Conservation (phyloP, 2,888 invertebrate species). For the Argyresthia albistria region DNA sequence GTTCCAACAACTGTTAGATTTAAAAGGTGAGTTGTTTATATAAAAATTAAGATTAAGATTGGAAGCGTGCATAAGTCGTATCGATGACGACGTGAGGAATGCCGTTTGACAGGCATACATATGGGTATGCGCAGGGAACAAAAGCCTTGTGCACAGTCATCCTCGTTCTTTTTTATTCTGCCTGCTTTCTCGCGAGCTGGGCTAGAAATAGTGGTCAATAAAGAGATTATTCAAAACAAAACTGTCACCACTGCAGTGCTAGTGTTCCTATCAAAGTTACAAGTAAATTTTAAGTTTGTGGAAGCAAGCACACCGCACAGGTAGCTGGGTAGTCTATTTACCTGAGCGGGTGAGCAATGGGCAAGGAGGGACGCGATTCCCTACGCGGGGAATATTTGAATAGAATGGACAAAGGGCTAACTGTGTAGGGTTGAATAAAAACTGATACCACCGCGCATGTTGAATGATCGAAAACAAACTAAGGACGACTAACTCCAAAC, state of each 20-base stretch:
- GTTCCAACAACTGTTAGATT: slow-evolving; percentile 61
- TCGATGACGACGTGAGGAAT: slow-evolving; percentile 65
- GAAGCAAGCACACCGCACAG: slow-evolving; percentile 26
- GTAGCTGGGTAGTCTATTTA: slow-evolving; percentile 46
- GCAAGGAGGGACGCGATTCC: slow-evolving; percentile 46
- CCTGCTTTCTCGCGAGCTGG: slow-evolving; percentile 36
- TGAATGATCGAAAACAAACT: background rate
- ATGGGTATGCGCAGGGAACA: slow-evolving; percentile 58
- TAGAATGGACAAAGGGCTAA: slow-evolving; percentile 37
- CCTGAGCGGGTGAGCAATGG: slow-evolving; percentile 40
- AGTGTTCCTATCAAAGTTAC: too few species aligned
- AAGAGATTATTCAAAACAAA: background rate
- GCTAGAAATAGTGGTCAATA: background rate
- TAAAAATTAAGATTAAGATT: slow-evolving; percentile 54
- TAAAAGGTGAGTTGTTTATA: slow-evolving; percentile 64
- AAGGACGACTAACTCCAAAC: background rate
- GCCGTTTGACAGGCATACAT: slow-evolving; percentile 68
- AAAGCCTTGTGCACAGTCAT: slow-evolving; percentile 66
- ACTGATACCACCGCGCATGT: slow-evolving; percentile 1
- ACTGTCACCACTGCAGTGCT: background rate
- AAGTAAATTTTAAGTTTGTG: background rate
- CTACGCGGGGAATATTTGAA: slow-evolving; percentile 51
- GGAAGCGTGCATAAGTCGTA: slow-evolving; percentile 62
- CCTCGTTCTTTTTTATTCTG: slow-evolving; percentile 48
- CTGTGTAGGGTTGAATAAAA: background rate